Conservation (phyloP, 2,113 vertebrate species). For the Crotalus horridus region DNA sequence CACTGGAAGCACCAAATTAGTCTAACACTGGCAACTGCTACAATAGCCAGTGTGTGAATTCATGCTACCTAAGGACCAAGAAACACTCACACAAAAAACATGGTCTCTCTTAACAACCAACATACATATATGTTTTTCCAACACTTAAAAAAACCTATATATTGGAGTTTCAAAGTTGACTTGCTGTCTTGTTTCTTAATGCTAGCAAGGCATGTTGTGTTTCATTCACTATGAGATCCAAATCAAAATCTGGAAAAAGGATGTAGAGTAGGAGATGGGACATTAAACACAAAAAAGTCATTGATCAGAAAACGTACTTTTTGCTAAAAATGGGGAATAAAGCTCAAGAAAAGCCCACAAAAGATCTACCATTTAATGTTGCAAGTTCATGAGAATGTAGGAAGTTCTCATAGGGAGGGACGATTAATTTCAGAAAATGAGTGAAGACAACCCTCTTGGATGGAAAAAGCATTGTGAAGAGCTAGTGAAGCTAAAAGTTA, state of each 20-base stretch:
- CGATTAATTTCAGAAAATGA: background rate
- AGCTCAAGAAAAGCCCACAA: constrained; percentile 16
- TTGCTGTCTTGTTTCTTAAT: background rate
- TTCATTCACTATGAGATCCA: background rate
- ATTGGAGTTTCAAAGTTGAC: constrained; percentile 7
- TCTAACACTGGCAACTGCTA: background rate
- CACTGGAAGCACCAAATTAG: accelerated
- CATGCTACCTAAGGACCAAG: constrained; percentile 7
- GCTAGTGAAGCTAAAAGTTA: constrained; percentile 10
- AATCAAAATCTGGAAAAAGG: background rate
- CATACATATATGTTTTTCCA: background rate
- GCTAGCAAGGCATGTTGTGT: background rate
- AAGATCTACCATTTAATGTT: constrained; percentile 10
- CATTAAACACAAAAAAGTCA: background rate
- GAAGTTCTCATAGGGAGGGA: background rate
- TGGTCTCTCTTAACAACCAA: background rate
- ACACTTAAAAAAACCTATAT: background rate
- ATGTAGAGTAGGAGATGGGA: accelerated
- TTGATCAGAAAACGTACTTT: background rate
- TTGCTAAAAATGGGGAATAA: background rate
- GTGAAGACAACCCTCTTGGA: background rate
- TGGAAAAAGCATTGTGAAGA: constrained; percentile 10
- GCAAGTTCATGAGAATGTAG: background rate
- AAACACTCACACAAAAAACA: background rate
- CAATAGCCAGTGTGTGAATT: background rate